Base-by-base conservation (phyloP, 2,113 vertebrate species). In the Lonchura striata region DNA sequence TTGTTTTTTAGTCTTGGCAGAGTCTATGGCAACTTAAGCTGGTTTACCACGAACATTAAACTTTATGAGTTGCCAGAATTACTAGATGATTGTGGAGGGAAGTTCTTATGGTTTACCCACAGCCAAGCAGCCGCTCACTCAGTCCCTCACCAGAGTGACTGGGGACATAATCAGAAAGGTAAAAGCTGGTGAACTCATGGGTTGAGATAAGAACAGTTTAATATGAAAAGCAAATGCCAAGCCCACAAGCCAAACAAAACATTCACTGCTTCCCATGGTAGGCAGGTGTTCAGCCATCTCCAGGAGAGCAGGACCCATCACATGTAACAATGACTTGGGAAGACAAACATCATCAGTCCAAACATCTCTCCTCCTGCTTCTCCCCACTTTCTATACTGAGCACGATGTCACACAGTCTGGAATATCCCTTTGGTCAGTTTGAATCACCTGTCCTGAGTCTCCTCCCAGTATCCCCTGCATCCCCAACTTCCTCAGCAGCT, bases 311-410 rank as follows among this genome's bases (percentile, higher is more conserved):
- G 44, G 31, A 19, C 10, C 13, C 52, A 42, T 49, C 71, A 59
- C 16, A 1, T 0, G 3, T 14, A 50, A 35, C 0, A 0, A 3
- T 30, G 70, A 49, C 21, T 66, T 14, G 61, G 13, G 52, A 66
- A 42, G 35, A 27, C 25, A 50, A 59, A 31, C 4, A 0, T 25
- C 44, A 52, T 44, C 25, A 76, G 35, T 6, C 44, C 35, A 35
- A 66, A 66, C 9, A 25, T 27, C 35, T 11, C 35, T 35, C 13
- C 35, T 57, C 21, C 11, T 42, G 3, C 16, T 31, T 42, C 25
- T 15, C 19, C 13, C 2, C 7, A 4, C 16, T 50, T 21, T 75
- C 42, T 49, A 13, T 14, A 11, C 20, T 76, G 31, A 57, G 6
- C 13, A 17, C 2, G 24, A 42, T 39, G 6, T 11, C 52, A 65